phyloP scores from a whole-genome alignment of 2,797 vertebrate genomes.

The Astyanax mexicanus region DNA sequence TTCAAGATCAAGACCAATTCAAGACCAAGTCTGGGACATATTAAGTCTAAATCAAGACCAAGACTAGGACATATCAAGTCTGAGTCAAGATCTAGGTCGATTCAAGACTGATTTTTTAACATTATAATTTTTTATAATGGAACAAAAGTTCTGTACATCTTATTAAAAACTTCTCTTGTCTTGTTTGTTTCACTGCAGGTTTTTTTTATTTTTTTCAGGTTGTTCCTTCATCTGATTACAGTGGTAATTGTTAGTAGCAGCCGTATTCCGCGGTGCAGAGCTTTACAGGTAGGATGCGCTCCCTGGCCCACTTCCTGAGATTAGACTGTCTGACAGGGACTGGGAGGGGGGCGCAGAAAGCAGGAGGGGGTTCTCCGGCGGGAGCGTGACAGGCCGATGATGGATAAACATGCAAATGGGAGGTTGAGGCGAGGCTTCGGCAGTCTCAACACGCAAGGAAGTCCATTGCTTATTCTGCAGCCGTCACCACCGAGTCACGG shows the following conservation, averaged over 20 bases:
- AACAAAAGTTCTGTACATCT: too few relatives aligned
- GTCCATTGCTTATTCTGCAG: slow-evolving; percentile 28
- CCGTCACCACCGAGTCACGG: slow-evolving; percentile 16
- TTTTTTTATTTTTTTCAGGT: too few relatives aligned
- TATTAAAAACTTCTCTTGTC: too few relatives aligned
- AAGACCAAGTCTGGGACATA: too few relatives aligned
- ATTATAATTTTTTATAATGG: too few relatives aligned
- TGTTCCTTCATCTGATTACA: not conserved
- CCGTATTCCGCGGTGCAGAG: not conserved
- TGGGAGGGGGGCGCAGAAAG: not conserved
- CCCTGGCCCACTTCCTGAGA: not conserved
- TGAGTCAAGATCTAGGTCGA: too few relatives aligned
- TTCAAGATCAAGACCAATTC: too few relatives aligned
- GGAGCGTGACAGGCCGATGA: slow-evolving; percentile 21
- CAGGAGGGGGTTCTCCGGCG: not conserved
- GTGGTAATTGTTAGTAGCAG: not conserved
- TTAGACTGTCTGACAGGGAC: not conserved
- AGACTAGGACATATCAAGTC: too few relatives aligned
- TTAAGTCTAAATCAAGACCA: too few relatives aligned
- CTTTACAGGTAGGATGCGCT: slow-evolving; percentile 1
- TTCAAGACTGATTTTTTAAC: too few relatives aligned
- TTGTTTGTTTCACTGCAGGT: too few relatives aligned
- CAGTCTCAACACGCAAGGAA: not conserved
- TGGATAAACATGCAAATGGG: slow-evolving; percentile 40
- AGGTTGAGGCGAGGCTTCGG: not conserved